Conservation (phyloP, 2,888 invertebrate genomes). For the Diplazon laetatorius region DNA sequence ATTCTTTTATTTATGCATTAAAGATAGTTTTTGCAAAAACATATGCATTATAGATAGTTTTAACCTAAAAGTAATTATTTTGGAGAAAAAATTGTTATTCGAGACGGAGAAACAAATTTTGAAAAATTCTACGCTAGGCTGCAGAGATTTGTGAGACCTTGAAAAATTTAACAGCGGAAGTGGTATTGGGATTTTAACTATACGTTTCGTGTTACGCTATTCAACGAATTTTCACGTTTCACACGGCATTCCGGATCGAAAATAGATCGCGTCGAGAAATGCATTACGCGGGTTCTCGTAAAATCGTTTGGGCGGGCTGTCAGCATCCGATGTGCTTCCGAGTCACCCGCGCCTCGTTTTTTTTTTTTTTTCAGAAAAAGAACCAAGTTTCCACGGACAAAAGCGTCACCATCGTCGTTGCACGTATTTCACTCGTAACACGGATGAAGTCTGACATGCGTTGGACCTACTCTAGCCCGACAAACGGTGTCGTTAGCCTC, state of each 20-base stretch:
- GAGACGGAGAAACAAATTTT: too few relatives aligned
- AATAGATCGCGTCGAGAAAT: slow-evolving; percentile 26
- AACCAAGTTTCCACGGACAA: slow-evolving; percentile 46
- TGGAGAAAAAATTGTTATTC: too few relatives aligned
- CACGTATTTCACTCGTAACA: slow-evolving; percentile 46
- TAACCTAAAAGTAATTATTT: too few relatives aligned
- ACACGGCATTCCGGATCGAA: slow-evolving; percentile 13
- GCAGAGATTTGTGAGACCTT: too few relatives aligned
- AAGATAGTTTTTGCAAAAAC: too few relatives aligned
- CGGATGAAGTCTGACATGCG: slow-evolving; percentile 19
- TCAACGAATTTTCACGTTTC: slow-evolving; percentile 17
- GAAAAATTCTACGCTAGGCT: too few relatives aligned
- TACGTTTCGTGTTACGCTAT: too few relatives aligned
- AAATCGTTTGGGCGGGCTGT: slow-evolving; percentile 8
- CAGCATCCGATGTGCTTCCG: slow-evolving; percentile 10
- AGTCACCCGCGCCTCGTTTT: slow-evolving; percentile 19
- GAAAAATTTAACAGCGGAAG: too few relatives aligned
- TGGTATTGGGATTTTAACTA: too few relatives aligned
- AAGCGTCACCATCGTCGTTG: slow-evolving; percentile 35
- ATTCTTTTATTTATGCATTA: too few relatives aligned
- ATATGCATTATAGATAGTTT: too few relatives aligned
- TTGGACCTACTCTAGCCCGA: background rate
- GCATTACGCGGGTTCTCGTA: slow-evolving; percentile 35
- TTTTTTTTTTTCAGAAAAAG: slow-evolving; percentile 21
- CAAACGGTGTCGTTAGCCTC: slow-evolving; percentile 1